Base-by-base conservation (phyloP, 2,113 vertebrate genomes). In the Tachysurus vachellii region DNA sequence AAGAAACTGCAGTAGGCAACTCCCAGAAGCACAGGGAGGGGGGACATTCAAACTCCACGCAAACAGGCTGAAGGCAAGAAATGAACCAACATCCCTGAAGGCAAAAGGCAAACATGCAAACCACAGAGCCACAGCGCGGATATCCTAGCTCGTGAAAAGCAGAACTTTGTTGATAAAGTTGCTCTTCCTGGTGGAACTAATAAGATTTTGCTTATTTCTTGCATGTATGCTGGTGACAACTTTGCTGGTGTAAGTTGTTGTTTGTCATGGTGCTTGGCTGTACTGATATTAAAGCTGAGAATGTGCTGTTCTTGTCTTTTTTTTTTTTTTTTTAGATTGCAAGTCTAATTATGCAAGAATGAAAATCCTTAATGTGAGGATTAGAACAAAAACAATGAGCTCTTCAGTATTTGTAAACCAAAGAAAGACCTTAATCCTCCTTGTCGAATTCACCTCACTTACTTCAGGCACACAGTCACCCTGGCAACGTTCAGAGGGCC, bases 301-400 rank as follows among this genome's bases (percentile, higher is more conserved):
- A 21, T 80, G 17, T 85, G 16, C 57, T 57, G 42, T 87, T 87
- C 5, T 53, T 62, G 21, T 68, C 54, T 80, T 17, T 54, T 66
- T 26, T 28, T 57, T 64, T 80, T 17, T 54, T 66, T 26, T 28
- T 57, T 64, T 82, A 23, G 19, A 19, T 84, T 62, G 57, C 57
- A 79, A 66, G 70, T 71, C 70, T 85, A n/a, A n/a, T n/a, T 10
- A 16, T 81, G 17, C 28, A 61, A 59, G 84, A 80, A 89, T 73
- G 82, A 84, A 85, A 87, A 90, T 77, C 87, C 84, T 86, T 82
- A 76, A 85, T 89, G 84, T 89, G 77, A 26, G 80, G 87, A 91
- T 89, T 91, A 91, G 83, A 44, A 61, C 50, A 17, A 85, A 90
- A 93, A 93, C 76, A 94, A 96, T 64, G 80, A 66, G 64, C 82